These are phyloP conservation scores for Chrysolina oricalcia DNA, from an alignment of 2,888 invertebrate species.

Conservation along the genomic window DNA sequence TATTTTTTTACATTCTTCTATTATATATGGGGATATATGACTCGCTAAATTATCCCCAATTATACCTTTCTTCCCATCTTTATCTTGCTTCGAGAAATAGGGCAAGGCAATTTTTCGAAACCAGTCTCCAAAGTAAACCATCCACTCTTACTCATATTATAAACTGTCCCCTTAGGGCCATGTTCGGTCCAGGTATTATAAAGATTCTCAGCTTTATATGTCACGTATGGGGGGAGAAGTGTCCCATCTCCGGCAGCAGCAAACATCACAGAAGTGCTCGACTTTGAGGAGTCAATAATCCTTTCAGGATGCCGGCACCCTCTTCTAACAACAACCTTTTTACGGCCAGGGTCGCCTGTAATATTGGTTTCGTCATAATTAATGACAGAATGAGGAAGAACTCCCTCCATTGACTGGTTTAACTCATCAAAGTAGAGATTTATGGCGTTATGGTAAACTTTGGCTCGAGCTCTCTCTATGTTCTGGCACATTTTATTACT, in stretches of 20 bases:
- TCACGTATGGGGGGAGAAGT: slow-evolving; percentile 17
- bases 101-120: slow-evolving; percentile 38
- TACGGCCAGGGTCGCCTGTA: slow-evolving; percentile 24
- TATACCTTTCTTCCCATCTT: slow-evolving; percentile 33
- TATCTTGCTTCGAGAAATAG: slow-evolving; percentile 36
- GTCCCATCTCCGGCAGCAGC: slow-evolving; percentile 12
- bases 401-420: slow-evolving; percentile 25
- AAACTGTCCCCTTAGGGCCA: slow-evolving; percentile 21
- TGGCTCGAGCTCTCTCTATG: slow-evolving; percentile 26
- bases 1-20: slow-evolving; percentile 45
- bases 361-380: slow-evolving; percentile 27
- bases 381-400: slow-evolving; percentile 29
- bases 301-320: slow-evolving; percentile 25
- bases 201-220: slow-evolving; percentile 26
- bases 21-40: slow-evolving; percentile 29
- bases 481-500: slow-evolving; percentile 35
- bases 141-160: slow-evolving; percentile 25
- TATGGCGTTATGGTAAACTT: slow-evolving; percentile 27
- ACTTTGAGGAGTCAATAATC: slow-evolving; percentile 28
- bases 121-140: slow-evolving; percentile 35
- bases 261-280: slow-evolving; percentile 26
- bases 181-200: slow-evolving; percentile 29
- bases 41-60: slow-evolving; percentile 30
- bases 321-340: slow-evolving; percentile 27
- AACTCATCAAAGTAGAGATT: slow-evolving; percentile 24